phyloP scores from a whole-genome alignment of 2,113 vertebrate species.

The Salvelinus alpinus region DNA sequence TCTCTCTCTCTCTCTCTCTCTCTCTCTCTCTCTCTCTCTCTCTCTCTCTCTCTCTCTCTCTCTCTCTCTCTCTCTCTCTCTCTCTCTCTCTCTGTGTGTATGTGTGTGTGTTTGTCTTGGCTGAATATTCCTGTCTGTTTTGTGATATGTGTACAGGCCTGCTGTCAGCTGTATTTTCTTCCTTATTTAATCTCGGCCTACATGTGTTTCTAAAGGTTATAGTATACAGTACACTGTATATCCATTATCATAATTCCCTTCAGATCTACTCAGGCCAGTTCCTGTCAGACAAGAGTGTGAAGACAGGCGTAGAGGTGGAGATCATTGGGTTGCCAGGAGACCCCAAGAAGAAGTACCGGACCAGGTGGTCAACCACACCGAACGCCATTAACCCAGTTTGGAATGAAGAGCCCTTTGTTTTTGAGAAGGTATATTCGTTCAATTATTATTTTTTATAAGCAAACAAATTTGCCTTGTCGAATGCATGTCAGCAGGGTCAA shows the following conservation, averaged over 20 bases:
- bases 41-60: neutral
- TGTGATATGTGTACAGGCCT: neutral
- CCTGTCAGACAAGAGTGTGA: slow-evolving; percentile 89
- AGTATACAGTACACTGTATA: slow-evolving; percentile 48
- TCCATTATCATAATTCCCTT: slow-evolving; percentile 27
- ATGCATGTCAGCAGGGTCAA: neutral
- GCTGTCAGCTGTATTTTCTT: neutral
- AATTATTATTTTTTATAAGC: too few species aligned
- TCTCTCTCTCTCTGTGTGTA: too few species aligned
- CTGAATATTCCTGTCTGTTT: neutral
- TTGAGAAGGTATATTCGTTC: slow-evolving; percentile 85
- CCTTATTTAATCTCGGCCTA: too few species aligned
- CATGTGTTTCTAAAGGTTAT: too few species aligned
- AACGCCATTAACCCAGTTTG: slow-evolving; percentile 96
- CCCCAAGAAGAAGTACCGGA: slow-evolving; percentile 91
- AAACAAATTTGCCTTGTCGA: too few species aligned
- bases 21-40: neutral
- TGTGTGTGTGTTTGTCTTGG: neutral
- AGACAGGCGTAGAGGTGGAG: slow-evolving; percentile 92
- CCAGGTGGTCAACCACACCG: slow-evolving; percentile 82
- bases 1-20: neutral
- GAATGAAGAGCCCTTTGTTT: slow-evolving; percentile 96
- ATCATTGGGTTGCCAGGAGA: slow-evolving; percentile 91
- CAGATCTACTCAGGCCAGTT: slow-evolving; percentile 98
- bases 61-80: neutral